Evolutionary conservation across 2,888 invertebrate genomes (phyloP).

Genomic region (Ametastegia equiseti): DNA sequence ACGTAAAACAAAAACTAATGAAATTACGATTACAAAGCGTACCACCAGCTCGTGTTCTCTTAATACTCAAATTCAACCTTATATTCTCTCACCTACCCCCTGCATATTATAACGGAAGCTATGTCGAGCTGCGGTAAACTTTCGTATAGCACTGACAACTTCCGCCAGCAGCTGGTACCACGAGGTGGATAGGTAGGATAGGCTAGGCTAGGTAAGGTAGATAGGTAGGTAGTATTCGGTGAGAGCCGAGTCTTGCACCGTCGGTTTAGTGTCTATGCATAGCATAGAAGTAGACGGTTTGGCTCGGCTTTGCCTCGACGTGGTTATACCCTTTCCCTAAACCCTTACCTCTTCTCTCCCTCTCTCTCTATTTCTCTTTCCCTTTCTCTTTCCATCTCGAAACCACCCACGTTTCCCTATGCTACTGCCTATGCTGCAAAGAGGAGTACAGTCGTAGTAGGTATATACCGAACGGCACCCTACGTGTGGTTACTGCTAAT

Average conservation of each 20-base stretch:
- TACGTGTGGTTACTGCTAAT: constrained; percentile 48
- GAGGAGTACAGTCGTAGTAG: background rate
- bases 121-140: constrained; percentile 37
- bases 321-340: constrained; percentile 11
- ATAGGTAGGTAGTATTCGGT: background rate
- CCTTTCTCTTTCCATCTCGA: background rate
- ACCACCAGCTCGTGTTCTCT: background rate
- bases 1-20: background rate
- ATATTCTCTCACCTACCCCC: background rate
- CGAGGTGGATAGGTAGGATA: background rate
- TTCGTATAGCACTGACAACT: constrained; percentile 44
- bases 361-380: background rate
- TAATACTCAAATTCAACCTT: background rate
- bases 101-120: constrained; percentile 30
- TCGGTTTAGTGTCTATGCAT: constrained; percentile 41
- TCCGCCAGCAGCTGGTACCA: constrained; percentile 41
- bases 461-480: background rate
- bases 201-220: background rate
- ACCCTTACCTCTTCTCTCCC: background rate
- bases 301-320: constrained; percentile 4
- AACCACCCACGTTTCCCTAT: background rate
- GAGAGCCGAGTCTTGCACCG: constrained; percentile 32
- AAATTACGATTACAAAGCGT: background rate
- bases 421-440: background rate
- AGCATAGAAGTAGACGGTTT: constrained; percentile 27